phyloP scores from a whole-genome alignment of 2,113 vertebrate genomes.

The human region GRCh38 chr2:119511501-119512000 shows the following conservation, averaged over 20 bases:
- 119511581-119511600: not conserved
- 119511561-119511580: not conserved
- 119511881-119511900: not conserved
- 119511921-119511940: not conserved
- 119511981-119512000: not conserved
- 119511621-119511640: not conserved
- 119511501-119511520: constrained; percentile 47
- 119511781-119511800: not conserved
- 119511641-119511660: not conserved
- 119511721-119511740: not conserved
- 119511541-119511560: constrained; percentile 11
- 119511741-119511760: not conserved
- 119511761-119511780: not conserved
- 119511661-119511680: not conserved
- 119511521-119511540: not conserved
- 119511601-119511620: not conserved
- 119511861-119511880: not conserved
- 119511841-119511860: not conserved
- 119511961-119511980: not conserved
- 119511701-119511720: not conserved
- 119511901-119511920: not conserved
- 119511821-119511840: not conserved
- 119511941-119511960: not conserved
- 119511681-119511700: not conserved
- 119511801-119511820: not conserved